Evolutionary conservation across 2,797 vertebrate genomes (phyloP).

Genomic region (Danio tinwini): DNA sequence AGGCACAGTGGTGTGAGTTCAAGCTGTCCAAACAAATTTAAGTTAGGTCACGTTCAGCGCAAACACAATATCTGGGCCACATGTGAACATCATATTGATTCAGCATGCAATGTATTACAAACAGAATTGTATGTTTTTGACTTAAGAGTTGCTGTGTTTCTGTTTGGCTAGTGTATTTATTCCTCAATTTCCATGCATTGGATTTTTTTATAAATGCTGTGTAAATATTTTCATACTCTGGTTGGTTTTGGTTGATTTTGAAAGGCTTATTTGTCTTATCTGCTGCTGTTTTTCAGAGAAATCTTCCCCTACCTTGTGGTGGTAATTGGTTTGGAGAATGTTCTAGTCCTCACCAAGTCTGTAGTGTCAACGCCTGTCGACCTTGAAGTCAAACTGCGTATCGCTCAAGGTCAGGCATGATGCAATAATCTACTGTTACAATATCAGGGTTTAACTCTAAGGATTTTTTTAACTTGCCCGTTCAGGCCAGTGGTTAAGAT

Average conservation of each 20-base stretch:
- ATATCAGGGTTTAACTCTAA: neutral
- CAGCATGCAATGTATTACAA: neutral
- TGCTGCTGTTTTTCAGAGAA: constrained; percentile 78
- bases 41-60: constrained; percentile 25
- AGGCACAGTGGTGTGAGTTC: constrained; percentile 39
- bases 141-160: neutral
- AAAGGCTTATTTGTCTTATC: constrained; percentile 11
- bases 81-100: constrained; percentile 1
- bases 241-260: neutral
- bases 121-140: no score
- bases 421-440: neutral
- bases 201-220: neutral
- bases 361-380: constrained; percentile 97
- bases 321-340: constrained; percentile 97
- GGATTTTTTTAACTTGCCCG: no score
- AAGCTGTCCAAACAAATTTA: constrained; percentile 41
- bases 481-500: no score
- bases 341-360: constrained; percentile 95
- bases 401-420: constrained; percentile 87
- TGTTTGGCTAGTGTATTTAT: neutral
- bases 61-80: neutral
- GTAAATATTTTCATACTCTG: neutral
- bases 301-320: constrained; percentile 98
- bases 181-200: neutral
- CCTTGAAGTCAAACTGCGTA: constrained; percentile 96